Evolutionary conservation across 2,888 invertebrate species (phyloP).

Genomic region (Spodoptera littoralis): DNA sequence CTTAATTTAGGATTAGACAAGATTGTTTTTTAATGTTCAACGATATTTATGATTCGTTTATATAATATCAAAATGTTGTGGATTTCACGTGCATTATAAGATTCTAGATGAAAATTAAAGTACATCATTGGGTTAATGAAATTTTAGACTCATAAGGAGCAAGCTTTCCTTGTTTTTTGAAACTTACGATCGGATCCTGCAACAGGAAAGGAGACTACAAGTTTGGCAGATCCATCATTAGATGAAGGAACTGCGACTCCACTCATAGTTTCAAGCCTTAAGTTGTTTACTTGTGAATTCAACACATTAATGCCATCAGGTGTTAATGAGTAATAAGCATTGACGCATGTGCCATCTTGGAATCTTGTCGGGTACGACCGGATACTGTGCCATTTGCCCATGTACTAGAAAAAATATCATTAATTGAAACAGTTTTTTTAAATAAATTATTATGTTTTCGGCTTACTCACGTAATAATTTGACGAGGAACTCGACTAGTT

Average conservation of each 20-base stretch:
- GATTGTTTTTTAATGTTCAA: too few relatives aligned
- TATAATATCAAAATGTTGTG: too few relatives aligned
- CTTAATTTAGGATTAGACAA: too few relatives aligned
- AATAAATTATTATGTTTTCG: too few relatives aligned
- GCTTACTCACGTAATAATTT: too few relatives aligned
- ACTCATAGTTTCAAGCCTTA: conserved; percentile 83
- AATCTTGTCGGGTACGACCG: conserved; percentile 72
- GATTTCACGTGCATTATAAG: too few relatives aligned
- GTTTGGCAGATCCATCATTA: conserved; percentile 83
- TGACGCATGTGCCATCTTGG: conserved; percentile 74
- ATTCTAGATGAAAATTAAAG: too few relatives aligned
- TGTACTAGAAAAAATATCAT: conserved; percentile 65
- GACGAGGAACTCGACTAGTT: too few relatives aligned
- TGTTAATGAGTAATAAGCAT: conserved; percentile 68
- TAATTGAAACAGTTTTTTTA: not conserved
- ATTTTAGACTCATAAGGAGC: not conserved
- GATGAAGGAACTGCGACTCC: conserved; percentile 81
- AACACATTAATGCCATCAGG: conserved; percentile 66
- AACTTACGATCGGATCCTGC: conserved; percentile 81
- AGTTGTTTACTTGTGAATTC: conserved; percentile 80
- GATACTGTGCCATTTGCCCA: conserved; percentile 76
- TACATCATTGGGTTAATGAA: too few relatives aligned
- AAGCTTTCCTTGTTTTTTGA: not conserved
- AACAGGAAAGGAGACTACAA: conserved; percentile 88
- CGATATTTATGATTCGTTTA: too few relatives aligned